phyloP scores from a whole-genome alignment of 1,140 invertebrate genomes.

The Drosophila ironensis region DNA sequence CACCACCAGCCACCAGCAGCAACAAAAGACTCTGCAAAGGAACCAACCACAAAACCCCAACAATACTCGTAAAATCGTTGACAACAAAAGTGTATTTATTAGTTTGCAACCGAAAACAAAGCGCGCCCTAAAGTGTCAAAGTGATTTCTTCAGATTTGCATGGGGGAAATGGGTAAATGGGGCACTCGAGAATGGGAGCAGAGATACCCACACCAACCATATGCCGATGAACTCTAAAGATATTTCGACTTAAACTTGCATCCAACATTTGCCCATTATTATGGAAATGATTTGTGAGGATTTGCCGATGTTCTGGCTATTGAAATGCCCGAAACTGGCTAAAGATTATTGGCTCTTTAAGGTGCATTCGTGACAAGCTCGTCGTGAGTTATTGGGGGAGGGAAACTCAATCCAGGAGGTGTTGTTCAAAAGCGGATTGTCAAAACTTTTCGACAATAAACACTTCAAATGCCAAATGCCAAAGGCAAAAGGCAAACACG shows the following conservation, averaged over 20 bases:
- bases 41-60: constrained; percentile 33
- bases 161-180: constrained; percentile 12
- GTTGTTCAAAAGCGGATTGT: constrained; percentile 25
- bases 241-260: not conserved
- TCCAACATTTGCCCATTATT: not conserved
- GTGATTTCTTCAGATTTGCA: constrained; percentile 40
- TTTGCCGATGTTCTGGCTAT: too few relatives aligned
- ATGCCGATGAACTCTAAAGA: not conserved
- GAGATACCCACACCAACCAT: constrained; percentile 4
- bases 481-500: constrained; percentile 37
- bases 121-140: constrained; percentile 39
- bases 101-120: constrained; percentile 7
- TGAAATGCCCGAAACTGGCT: too few relatives aligned
- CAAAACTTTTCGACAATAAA: constrained; percentile 38
- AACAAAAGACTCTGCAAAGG: constrained; percentile 12
- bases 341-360: not conserved
- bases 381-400: not conserved
- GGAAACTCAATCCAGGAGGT: not conserved
- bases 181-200: constrained; percentile 29
- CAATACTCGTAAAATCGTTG: constrained; percentile 37
- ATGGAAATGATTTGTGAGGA: too few relatives aligned
- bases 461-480: constrained; percentile 42
- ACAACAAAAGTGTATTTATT: constrained; percentile 57
- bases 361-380: not conserved
- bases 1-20: constrained; percentile 22